Evolutionary conservation across 2,113 vertebrate species (phyloP).

Genomic region (Eurystomus gularis): DNA sequence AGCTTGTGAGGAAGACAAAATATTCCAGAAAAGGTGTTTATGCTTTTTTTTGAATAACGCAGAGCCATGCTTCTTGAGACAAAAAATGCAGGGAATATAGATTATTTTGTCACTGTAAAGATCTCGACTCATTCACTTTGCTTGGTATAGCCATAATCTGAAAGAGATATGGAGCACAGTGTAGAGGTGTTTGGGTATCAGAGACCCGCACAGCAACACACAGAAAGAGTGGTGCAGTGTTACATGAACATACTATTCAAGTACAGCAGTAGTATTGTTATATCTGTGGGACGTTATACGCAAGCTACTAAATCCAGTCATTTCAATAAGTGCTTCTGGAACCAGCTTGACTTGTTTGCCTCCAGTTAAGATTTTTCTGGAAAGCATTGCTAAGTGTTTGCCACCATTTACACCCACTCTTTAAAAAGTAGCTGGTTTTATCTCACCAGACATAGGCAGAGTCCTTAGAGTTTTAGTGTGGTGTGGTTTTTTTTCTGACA

Average conservation of each 20-base stretch:
- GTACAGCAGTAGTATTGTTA: not conserved
- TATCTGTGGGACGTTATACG: not conserved
- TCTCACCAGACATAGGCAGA: not conserved
- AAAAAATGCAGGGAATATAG: not conserved
- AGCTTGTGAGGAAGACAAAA: not conserved
- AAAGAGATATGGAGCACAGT: not conserved
- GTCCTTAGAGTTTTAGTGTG: not conserved
- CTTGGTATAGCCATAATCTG: not conserved
- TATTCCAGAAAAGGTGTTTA: not conserved
- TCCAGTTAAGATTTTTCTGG: not conserved
- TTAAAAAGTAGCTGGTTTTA: not conserved
- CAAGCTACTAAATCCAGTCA: not conserved
- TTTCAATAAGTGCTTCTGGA: not conserved
- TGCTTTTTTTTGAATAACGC: not conserved
- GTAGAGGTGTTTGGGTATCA: not conserved
- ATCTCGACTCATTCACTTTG: not conserved
- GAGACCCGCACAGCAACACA: not conserved
- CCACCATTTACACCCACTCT: not conserved
- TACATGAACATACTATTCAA: not conserved
- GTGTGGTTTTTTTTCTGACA: not conserved
- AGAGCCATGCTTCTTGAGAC: not conserved
- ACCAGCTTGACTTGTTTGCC: not conserved
- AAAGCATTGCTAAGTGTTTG: not conserved
- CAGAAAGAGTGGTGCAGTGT: not conserved
- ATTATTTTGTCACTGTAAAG: not conserved